These are phyloP conservation scores for Barypeithes pellucidus DNA, from an alignment of 2,888 invertebrate species.

Conservation along the genomic window DNA sequence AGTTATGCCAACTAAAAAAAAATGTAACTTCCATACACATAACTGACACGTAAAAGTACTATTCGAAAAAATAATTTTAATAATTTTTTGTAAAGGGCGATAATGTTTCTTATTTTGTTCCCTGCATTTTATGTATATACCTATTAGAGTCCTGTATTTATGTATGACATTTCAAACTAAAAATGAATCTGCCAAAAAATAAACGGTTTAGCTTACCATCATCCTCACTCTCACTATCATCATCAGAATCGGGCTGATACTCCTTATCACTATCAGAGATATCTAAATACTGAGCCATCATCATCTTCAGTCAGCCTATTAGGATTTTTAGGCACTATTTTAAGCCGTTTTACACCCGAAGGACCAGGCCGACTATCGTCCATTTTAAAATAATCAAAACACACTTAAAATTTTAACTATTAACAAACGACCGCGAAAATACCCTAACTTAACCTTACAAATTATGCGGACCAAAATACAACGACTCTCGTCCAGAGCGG, in stretches of 20 bases:
- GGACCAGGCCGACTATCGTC: constrained; percentile 9
- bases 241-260: constrained; percentile 2
- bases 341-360: not conserved
- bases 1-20: constrained; percentile 2
- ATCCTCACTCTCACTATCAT: not conserved
- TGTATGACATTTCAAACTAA: too few relatives aligned
- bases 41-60: too few relatives aligned
- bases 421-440: not conserved
- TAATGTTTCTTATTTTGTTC: too few relatives aligned
- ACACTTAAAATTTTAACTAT: constrained; percentile 2
- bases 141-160: too few relatives aligned
- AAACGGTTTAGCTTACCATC: not conserved
- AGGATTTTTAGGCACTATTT: constrained; percentile 8
- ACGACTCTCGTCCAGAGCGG: constrained; percentile 5
- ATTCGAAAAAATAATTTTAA: too few relatives aligned
- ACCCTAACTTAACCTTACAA: not conserved
- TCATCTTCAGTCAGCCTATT: constrained; percentile 4
- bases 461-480: not conserved
- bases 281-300: not conserved
- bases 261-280: constrained; percentile 9
- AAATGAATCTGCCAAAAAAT: too few relatives aligned
- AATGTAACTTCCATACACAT: not conserved
- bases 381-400: constrained; percentile 4
- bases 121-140: too few relatives aligned
- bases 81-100: too few relatives aligned